Evolutionary conservation across 2,113 vertebrate genomes (phyloP), one percentile per base, ranked within the genome.

Genomic region (Phalacrocorax pelagicus): DNA sequence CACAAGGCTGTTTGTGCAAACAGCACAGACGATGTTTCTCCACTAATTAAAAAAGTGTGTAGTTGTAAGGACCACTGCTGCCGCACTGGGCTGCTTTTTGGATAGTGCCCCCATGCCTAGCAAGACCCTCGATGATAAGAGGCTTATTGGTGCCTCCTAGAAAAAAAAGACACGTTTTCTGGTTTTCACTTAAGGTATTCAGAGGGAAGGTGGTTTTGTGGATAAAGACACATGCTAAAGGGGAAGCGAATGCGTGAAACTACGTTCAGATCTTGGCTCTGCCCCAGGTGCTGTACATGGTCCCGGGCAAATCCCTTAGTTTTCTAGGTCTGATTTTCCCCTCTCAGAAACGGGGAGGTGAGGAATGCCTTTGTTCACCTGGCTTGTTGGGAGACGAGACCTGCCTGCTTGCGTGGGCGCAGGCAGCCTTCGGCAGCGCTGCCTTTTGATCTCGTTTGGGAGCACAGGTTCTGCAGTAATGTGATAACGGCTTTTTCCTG

Each of bases 1-100:
- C 55, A 3, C 1, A 1, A 38, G 61, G n/a, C 40, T 42, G 55
- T 36, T 70, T 29, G 40, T 36, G 57, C 36, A 49, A 23, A 24
- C 46, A 59, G 81, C 54, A 5, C 42, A 15, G 54, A 11, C 5
- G 11, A 17, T 12, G 14, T 12, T 62, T 42, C 38, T 21, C 61
- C 16, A 0, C 40, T 55, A 16, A 19, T n/a, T 32, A 15, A 30
- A 79, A 36, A 2, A 20, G 26, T 0, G 8, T 27, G 29, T 12
- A 4, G 49, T 34, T 46, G 59, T 19, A 34, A 38, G 65, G 73
- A 23, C 36, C 58, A 2, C 30, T 19, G 5, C 29, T 12, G 2
- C 38, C 5, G 0, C 8, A 2, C 23, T 6, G 44, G 34, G n/a
- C 26, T 62, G 1, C 3, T 36, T 59, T 86, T 58, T 67, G 58